Percentiles rank a stretch among this genome's conserved stretches.
These are phyloP conservation scores for Harpagus bidentatus DNA, from an alignment of 2,113 vertebrate genomes.

Conservation along the genomic window DNA sequence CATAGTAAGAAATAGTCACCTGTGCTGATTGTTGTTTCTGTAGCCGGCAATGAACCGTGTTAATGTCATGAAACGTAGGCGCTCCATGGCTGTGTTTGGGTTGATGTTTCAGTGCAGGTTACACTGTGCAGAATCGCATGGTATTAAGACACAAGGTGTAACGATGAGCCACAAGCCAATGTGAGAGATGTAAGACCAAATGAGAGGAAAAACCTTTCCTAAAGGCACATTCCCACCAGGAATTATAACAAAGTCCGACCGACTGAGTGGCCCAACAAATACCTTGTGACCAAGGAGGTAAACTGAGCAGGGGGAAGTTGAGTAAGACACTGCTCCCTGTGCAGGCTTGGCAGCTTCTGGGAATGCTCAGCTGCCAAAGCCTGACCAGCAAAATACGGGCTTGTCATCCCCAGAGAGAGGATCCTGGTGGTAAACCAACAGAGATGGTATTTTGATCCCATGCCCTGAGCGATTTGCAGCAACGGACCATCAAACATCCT, in stretches of 20 bases:
- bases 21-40: background rate
- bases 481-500: background rate
- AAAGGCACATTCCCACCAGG: background rate
- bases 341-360: background rate
- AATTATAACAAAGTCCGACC: background rate
- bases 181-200: background rate
- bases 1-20: background rate
- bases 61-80: background rate
- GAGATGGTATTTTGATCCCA: background rate
- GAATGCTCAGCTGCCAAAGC: background rate
- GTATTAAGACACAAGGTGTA: background rate
- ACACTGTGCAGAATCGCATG: background rate
- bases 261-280: background rate
- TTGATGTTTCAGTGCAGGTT: background rate
- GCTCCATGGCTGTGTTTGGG: background rate
- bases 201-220: background rate
- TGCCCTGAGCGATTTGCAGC: background rate
- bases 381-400: rapidly evolving
- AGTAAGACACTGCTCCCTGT: background rate
- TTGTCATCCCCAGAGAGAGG: background rate
- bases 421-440: background rate
- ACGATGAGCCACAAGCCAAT: background rate
- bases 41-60: background rate
- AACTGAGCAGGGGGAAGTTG: background rate
- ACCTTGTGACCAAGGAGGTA: rapidly evolving